phyloP scores from a whole-genome alignment of 2,888 invertebrate genomes.

The Zeuzera pyrina region DNA sequence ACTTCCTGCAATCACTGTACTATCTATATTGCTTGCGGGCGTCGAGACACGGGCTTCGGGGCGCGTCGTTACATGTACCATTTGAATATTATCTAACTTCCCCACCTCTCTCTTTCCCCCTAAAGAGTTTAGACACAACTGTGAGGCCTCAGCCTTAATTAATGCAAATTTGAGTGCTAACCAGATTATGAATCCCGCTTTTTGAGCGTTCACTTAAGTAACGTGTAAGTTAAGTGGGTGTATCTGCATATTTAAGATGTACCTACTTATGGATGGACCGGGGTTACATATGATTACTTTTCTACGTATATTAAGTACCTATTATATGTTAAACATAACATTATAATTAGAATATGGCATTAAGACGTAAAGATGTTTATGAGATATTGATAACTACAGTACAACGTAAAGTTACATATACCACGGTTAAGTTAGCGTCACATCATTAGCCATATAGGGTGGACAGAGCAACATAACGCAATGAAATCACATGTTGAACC shows the following conservation, averaged over 20 bases:
- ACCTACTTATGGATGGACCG: too few relatives aligned
- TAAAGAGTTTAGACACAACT: conserved; percentile 54
- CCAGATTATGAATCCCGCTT: conserved; percentile 70
- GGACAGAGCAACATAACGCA: too few relatives aligned
- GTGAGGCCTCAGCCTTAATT: conserved; percentile 65
- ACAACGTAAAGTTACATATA: too few relatives aligned
- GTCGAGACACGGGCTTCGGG: conserved; percentile 47
- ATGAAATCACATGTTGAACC: too few relatives aligned
- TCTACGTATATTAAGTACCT: too few relatives aligned
- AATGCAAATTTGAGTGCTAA: conserved; percentile 74
- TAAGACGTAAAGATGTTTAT: too few relatives aligned
- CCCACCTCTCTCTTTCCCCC: conserved; percentile 19
- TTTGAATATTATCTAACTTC: conserved; percentile 69
- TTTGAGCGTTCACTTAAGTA: conserved; percentile 54
- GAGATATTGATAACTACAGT: too few relatives aligned
- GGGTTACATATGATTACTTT: too few relatives aligned
- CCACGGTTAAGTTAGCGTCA: too few relatives aligned
- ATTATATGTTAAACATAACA: too few relatives aligned
- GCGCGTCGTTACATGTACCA: conserved; percentile 70
- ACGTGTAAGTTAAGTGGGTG: conserved; percentile 40
- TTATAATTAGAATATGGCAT: too few relatives aligned
- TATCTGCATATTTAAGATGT: conserved; percentile 19
- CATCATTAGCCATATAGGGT: too few relatives aligned
- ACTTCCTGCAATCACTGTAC: conserved; percentile 29
- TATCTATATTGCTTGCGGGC: conserved; percentile 67